Conservation (phyloP, 2,113 vertebrate genomes). For the Speoplatyrhinus poulsoni region DNA sequence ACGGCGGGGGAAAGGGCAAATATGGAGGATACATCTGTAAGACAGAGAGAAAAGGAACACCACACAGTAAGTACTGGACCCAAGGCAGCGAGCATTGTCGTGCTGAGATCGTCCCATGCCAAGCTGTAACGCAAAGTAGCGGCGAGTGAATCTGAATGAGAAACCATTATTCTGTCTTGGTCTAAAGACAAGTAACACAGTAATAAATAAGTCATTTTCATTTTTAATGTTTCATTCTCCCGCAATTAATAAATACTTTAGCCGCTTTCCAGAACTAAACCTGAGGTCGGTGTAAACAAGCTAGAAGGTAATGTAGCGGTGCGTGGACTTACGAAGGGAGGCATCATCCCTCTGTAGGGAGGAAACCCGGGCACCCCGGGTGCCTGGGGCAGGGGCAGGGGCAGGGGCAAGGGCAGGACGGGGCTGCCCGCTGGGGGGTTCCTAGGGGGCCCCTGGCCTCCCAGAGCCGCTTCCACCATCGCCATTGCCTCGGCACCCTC, state of each 20-base stretch:
- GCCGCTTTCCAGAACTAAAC: not conserved
- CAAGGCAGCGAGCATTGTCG: not conserved
- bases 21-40: slow-evolving; percentile 90
- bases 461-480: slow-evolving; percentile 77
- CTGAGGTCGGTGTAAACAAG: not conserved
- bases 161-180: no score
- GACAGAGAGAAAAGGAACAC: slow-evolving; percentile 1
- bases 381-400: slow-evolving; percentile 81
- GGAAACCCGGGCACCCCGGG: slow-evolving; percentile 85
- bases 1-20: slow-evolving; percentile 88
- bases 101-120: not conserved
- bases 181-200: no score
- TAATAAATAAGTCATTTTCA: no score
- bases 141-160: no score
- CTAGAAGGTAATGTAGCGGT: not conserved
- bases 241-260: no score
- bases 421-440: slow-evolving; percentile 78
- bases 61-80: not conserved
- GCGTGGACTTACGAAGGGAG: slow-evolving; percentile 84
- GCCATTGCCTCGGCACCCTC: slow-evolving; percentile 77
- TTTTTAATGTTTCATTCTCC: no score
- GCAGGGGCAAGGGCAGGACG: slow-evolving; percentile 79
- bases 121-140: not conserved
- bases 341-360: slow-evolving; percentile 87
- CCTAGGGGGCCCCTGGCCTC: slow-evolving; percentile 58